Percentiles rank a stretch among this genome's conserved stretches.
These are phyloP conservation scores for Corythoichthys intestinalis DNA, from an alignment of 2,113 vertebrate genomes.

Conservation along the genomic window DNA sequence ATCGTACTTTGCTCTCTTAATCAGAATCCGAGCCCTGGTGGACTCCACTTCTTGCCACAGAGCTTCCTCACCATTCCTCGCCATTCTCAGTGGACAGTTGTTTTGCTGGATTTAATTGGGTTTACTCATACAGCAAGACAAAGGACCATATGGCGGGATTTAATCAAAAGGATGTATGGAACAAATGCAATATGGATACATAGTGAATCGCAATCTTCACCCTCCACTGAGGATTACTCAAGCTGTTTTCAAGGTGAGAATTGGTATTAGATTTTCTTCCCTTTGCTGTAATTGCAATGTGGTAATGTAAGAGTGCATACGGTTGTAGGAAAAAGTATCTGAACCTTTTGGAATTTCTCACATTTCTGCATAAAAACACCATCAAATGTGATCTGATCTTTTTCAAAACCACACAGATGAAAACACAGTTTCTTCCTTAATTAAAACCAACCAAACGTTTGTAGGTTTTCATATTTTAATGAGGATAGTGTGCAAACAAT, in stretches of 20 bases:
- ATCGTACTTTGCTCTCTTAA: neutral
- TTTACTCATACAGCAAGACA: constrained; percentile 6
- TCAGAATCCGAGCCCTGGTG: neutral
- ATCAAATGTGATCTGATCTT: no score
- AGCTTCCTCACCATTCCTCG: neutral
- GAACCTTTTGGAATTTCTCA: no score
- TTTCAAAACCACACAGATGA: no score
- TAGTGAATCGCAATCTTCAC: constrained; percentile 5
- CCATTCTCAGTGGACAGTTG: constrained; percentile 1
- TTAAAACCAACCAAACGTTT: no score
- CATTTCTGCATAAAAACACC: no score
- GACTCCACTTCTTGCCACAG: neutral
- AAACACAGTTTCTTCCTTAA: no score
- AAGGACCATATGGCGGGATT: constrained; percentile 6
- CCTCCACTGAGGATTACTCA: constrained; percentile 7
- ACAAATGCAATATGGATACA: constrained; percentile 5
- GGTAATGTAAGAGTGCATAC: neutral
- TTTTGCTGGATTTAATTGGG: constrained; percentile 10
- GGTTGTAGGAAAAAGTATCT: no score
- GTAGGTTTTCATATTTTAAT: no score
- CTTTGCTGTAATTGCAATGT: neutral
- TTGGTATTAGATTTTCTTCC: neutral
- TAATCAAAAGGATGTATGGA: constrained; percentile 11
- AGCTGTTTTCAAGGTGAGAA: constrained; percentile 10
- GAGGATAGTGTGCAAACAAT: no score